Conservation (phyloP, 2,113 vertebrate genomes). For the Rhagologus leucostigma region DNA sequence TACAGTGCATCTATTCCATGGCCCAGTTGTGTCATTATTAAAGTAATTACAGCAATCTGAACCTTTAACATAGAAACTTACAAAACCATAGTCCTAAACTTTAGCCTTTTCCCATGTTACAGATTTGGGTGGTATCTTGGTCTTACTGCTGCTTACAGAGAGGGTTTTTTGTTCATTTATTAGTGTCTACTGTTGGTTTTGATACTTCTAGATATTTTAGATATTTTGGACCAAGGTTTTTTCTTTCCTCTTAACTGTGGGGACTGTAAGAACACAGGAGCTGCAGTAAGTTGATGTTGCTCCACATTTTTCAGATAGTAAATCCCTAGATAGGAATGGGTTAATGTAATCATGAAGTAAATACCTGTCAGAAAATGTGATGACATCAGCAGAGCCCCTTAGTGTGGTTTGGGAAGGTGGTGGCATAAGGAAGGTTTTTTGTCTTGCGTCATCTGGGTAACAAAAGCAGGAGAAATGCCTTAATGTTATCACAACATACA, state of each 20-base stretch:
- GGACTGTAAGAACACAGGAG: background rate
- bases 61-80: slow-evolving; percentile 45
- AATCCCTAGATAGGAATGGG: background rate
- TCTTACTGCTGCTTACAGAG: background rate
- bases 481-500: background rate
- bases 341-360: background rate
- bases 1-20: background rate
- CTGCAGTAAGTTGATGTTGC: background rate
- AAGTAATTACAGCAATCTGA: slow-evolving; percentile 6
- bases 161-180: background rate
- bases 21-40: background rate
- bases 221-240: background rate
- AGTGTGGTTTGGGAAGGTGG: background rate
- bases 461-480: background rate
- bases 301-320: background rate
- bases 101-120: background rate
- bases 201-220: background rate
- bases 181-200: background rate
- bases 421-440: background rate
- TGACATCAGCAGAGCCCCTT: background rate
- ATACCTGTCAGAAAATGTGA: background rate
- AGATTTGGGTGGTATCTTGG: background rate
- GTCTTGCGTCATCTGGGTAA: background rate
- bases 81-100: background rate
- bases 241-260: background rate